These are phyloP conservation scores for Cyprinodon brontotheroides DNA, from an alignment of 2,113 vertebrate species.

Conservation along the genomic window DNA sequence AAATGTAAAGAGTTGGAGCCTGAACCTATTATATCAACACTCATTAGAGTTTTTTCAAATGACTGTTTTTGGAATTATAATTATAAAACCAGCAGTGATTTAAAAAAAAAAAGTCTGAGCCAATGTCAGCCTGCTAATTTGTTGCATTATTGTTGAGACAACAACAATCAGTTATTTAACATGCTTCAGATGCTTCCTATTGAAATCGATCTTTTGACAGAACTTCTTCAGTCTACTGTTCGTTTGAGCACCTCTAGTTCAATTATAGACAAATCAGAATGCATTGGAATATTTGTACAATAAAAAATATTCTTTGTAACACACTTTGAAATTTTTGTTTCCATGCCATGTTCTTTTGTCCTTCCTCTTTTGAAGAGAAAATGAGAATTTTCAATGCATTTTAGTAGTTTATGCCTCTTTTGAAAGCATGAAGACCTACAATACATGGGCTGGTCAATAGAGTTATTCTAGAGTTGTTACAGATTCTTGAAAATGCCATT, in stretches of 20 bases:
- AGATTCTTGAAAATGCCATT: neutral
- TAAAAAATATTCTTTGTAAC: neutral
- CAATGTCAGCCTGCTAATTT: no score
- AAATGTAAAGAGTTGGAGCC: no score
- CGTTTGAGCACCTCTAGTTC: neutral
- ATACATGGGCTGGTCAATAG: neutral
- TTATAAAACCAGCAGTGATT: no score
- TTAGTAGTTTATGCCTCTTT: neutral
- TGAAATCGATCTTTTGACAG: no score
- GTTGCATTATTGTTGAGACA: no score
- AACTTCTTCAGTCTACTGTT: neutral
- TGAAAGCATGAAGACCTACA: neutral
- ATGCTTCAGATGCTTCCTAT: neutral
- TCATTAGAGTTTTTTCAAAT: no score
- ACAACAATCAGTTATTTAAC: no score
- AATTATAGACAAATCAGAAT: neutral
- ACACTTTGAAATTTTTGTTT: neutral
- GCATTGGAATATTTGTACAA: neutral
- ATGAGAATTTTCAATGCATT: neutral
- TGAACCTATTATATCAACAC: no score
- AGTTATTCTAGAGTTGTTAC: neutral
- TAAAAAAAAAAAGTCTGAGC: no score
- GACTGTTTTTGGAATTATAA: no score
- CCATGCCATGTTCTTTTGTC: neutral
- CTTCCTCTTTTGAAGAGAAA: neutral